Percentiles rank a stretch among this genome's conserved stretches.
These are phyloP conservation scores for Drosophila neocordata DNA, from an alignment of 1,140 invertebrate species.

Conservation along the genomic window DNA sequence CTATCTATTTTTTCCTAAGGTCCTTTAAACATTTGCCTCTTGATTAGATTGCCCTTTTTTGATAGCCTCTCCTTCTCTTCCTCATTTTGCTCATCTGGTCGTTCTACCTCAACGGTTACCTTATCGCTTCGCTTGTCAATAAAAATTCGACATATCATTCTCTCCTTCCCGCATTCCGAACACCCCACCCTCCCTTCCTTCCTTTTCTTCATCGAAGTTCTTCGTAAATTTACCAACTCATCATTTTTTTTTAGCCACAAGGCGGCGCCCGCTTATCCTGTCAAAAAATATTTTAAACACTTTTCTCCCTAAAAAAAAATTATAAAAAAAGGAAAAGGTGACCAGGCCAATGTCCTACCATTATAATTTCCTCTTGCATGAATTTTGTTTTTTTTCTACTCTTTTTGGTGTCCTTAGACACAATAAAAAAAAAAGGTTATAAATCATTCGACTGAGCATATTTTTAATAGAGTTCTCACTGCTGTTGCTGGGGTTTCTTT, in stretches of 20 bases:
- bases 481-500: slow-evolving; percentile 33
- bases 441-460: slow-evolving; percentile 69
- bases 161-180: not conserved
- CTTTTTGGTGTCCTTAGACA: slow-evolving; percentile 7
- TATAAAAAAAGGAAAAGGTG: slow-evolving; percentile 44
- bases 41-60: not conserved
- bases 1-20: not conserved
- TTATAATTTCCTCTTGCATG: slow-evolving; percentile 59
- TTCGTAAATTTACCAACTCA: slow-evolving; percentile 31
- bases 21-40: not conserved
- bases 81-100: not conserved
- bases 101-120: slow-evolving; percentile 2
- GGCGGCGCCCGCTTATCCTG: slow-evolving; percentile 66
- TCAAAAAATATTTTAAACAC: slow-evolving; percentile 61
- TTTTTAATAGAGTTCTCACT: slow-evolving; percentile 77
- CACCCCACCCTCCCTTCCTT: not conserved
- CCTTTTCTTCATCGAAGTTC: slow-evolving; percentile 7
- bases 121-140: slow-evolving; percentile 27
- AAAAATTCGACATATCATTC: slow-evolving; percentile 42
- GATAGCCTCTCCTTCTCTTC: not conserved
- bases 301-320: slow-evolving; percentile 54
- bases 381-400: slow-evolving; percentile 46
- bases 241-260: slow-evolving; percentile 64
- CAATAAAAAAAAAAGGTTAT: slow-evolving; percentile 53
- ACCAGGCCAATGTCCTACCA: slow-evolving; percentile 64